Conservation (phyloP, 2,888 invertebrate genomes). For the Drosophila nigritarsus region DNA sequence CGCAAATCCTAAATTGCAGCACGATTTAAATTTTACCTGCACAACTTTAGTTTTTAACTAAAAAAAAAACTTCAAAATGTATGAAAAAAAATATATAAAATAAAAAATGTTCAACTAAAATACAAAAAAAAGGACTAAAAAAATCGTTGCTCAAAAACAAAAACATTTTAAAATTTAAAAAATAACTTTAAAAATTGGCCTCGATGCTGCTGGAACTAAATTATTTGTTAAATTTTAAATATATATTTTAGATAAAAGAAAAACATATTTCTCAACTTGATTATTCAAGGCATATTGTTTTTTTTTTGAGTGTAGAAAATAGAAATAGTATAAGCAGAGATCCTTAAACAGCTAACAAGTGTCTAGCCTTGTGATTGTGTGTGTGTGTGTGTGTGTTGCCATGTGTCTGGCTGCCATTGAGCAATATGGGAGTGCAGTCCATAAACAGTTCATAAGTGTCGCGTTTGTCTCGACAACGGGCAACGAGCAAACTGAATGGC, state of each 20-base stretch:
- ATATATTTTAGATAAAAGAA: neutral
- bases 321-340: slow-evolving; percentile 9
- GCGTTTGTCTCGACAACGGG: slow-evolving; percentile 58
- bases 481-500: slow-evolving; percentile 38
- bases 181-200: neutral
- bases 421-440: slow-evolving; percentile 42
- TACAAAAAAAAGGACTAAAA: neutral
- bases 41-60: slow-evolving; percentile 31
- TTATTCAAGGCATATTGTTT: neutral
- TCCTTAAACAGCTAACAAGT: slow-evolving; percentile 19
- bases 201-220: neutral
- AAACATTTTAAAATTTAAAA: neutral
- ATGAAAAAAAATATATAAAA: neutral
- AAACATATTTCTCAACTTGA: neutral
- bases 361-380: neutral
- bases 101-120: too few species aligned
- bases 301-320: slow-evolving; percentile 8
- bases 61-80: slow-evolving; percentile 2
- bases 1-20: slow-evolving; percentile 21
- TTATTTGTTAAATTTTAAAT: neutral
- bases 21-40: slow-evolving; percentile 53
- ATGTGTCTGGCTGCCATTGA: slow-evolving; percentile 27
- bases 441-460: slow-evolving; percentile 78
- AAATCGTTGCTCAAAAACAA: neutral
- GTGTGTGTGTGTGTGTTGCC: slow-evolving; percentile 1